Base-by-base conservation (phyloP, 2,888 invertebrate genomes). In the Heteromurus nitidus region DNA sequence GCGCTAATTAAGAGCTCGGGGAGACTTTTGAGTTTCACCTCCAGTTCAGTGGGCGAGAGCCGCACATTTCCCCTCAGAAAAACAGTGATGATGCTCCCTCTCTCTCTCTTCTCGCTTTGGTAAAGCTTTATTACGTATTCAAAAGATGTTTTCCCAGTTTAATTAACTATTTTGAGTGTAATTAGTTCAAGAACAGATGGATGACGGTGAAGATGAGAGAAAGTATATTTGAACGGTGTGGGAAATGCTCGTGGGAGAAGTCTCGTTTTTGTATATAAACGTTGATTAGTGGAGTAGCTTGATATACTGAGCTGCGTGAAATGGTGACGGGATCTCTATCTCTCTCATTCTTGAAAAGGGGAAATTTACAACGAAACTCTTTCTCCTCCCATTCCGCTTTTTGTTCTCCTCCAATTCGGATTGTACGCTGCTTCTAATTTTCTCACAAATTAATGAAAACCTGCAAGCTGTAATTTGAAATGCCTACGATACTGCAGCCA, bases 101-200 rank as follows among this genome's bases (percentile, higher is more conserved):
- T 31, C 31, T 28, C 60, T n/a, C 62, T 11, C 22, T 53, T 53
- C 53, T 53, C 22, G 11, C 20, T 53, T 22, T n/a, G n/a, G 18
- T 22, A 47, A 50, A 58, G 69, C 69, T 77, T 77, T 77, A 69
- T 77, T 77, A 69, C 76, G 62, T 50, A 77, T 77, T 77, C 76
- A 69, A 77, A 77, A 53, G 76, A 77, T 77, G 76, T 77, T 77
- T 75, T 77, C 62, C 69, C 68, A 68, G 69, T 77, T 77, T 77
- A 77, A 77, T 77, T 77, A 77, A 77, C 76, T 77, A 77, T 77
- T 77, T 77, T 77, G 76, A 62, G 50, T 77, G 68, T 77, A 77
- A 77, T 77, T 77, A 77, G 76, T 69, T 77, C 76, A 68, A 55
- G 62, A 77, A 28, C 65, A 65, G 65, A 65, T 55, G 65, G 65